phyloP scores from a whole-genome alignment of 2,113 vertebrate species.

The Phylloscopus whistleri region DNA sequence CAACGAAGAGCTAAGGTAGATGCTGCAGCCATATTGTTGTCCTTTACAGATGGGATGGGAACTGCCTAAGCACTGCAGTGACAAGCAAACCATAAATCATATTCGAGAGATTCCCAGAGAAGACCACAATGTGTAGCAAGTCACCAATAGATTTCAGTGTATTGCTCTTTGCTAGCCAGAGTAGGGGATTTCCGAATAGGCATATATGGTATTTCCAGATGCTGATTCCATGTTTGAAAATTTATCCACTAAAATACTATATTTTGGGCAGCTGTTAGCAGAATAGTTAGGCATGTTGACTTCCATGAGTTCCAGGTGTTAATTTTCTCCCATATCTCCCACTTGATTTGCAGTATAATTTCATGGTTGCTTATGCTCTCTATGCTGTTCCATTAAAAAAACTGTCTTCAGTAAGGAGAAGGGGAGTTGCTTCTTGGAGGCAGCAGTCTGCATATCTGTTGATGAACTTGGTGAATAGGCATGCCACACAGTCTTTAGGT shows the following conservation, averaged over 20 bases:
- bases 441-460: neutral
- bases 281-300: neutral
- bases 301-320: neutral
- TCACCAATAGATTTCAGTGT: neutral
- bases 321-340: neutral
- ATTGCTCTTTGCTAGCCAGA: neutral
- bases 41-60: neutral
- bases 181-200: neutral
- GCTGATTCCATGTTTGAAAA: neutral
- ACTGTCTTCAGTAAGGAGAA: neutral
- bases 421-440: neutral
- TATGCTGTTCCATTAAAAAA: neutral
- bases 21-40: accelerated
- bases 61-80: neutral
- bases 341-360: neutral
- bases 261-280: neutral
- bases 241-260: neutral
- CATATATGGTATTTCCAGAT: neutral
- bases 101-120: neutral
- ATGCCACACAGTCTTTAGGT: neutral
- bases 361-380: neutral
- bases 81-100: neutral
- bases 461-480: neutral
- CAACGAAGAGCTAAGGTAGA: neutral
- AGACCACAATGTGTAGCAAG: neutral